Evolutionary conservation across 2,797 vertebrate species (phyloP).

Genomic region (Dendrocincla tyrannina): DNA sequence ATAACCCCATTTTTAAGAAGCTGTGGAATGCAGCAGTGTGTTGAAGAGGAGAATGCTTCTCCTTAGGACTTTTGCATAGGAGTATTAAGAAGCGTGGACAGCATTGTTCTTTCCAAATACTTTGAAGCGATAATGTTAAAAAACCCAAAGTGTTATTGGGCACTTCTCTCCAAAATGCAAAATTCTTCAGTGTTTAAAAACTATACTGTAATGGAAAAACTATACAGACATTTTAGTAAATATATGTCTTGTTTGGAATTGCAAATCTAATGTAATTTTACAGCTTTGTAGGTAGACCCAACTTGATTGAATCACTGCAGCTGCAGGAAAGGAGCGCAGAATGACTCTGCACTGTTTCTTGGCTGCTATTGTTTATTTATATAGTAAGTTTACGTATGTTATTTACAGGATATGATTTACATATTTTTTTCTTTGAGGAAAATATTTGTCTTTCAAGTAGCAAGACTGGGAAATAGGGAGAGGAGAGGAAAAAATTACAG

Average conservation of each 20-base stretch:
- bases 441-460: not conserved
- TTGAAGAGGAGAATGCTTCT: not conserved
- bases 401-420: not conserved
- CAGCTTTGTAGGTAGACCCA: not conserved
- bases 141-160: not conserved
- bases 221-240: not conserved
- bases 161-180: not conserved
- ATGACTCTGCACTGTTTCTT: not conserved
- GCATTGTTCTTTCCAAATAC: not conserved
- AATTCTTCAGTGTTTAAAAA: slow-evolving; percentile 26
- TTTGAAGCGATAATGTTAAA: not conserved
- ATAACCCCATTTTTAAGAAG: not conserved
- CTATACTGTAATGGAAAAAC: not conserved
- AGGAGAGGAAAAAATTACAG: not conserved
- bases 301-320: not conserved
- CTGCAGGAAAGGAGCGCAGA: not conserved
- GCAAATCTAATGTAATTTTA: not conserved
- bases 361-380: slow-evolving; percentile 14
- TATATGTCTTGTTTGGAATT: not conserved
- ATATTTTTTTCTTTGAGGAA: not conserved
- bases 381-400: not conserved
- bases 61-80: not conserved
- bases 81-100: not conserved
- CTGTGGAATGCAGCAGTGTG: not conserved
- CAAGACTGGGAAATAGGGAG: not conserved